Percentiles rank a stretch among this genome's conserved stretches.
Evolutionary conservation across 2,888 invertebrate genomes (phyloP).

Genomic region (Corythucha ciliata): DNA sequence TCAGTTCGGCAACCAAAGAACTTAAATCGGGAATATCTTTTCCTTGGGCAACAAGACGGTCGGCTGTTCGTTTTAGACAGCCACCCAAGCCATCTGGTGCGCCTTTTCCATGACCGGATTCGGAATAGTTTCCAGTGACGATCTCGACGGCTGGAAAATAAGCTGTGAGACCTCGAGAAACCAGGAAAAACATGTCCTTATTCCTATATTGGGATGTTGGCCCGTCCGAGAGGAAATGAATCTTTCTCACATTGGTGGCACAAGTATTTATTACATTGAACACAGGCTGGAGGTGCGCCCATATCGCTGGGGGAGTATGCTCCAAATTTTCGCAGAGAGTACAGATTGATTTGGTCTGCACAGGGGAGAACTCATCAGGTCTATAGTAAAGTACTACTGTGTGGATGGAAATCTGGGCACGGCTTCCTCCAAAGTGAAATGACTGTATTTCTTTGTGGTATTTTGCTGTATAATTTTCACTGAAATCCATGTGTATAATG

Average conservation of each 20-base stretch:
- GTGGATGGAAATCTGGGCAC: background rate
- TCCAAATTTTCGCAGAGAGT: too few species aligned
- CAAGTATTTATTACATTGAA: background rate
- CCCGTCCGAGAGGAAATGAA: conserved; percentile 40
- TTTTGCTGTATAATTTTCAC: background rate
- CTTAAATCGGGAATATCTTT: conserved; percentile 20
- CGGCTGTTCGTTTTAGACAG: conserved; percentile 36
- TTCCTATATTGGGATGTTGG: conserved; percentile 40
- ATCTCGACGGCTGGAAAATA: conserved; percentile 4
- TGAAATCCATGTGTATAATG: conserved; percentile 11
- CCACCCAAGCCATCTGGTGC: conserved; percentile 39
- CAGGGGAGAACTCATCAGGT: too few species aligned
- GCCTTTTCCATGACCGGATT: conserved; percentile 32
- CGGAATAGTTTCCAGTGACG: conserved; percentile 8
- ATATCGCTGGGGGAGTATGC: background rate
- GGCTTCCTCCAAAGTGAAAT: too few species aligned
- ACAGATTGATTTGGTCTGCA: too few species aligned
- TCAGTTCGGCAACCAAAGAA: background rate
- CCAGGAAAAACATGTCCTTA: conserved; percentile 40
- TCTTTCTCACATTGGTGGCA: conserved; percentile 1
- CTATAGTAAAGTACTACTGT: too few species aligned
- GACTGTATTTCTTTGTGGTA: background rate
- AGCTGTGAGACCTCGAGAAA: conserved; percentile 30
- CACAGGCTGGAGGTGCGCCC: conserved; percentile 10
- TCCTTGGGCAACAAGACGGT: conserved; percentile 22